phyloP scores from a whole-genome alignment of 1,140 invertebrate species.

The Leptopilina boulardi region DNA sequence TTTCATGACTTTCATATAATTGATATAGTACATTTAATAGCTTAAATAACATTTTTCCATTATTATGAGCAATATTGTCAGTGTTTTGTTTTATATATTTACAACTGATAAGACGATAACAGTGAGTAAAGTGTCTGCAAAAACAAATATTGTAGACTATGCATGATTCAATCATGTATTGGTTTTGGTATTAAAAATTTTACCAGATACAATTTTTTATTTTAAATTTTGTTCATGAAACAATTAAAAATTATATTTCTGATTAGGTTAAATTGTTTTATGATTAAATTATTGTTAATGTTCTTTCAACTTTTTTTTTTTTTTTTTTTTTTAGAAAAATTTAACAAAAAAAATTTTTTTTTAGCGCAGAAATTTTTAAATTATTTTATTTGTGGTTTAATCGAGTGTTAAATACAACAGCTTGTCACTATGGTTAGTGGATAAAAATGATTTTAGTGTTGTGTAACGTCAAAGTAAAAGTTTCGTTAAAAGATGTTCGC shows the following conservation, averaged over 20 bases:
- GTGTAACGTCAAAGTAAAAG: slow-evolving; percentile 13
- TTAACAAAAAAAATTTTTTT: too few species aligned
- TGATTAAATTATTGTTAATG: too few species aligned
- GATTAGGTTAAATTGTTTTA: too few species aligned
- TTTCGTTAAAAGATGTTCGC: slow-evolving; percentile 15
- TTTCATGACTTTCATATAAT: neutral
- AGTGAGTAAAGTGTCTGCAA: neutral
- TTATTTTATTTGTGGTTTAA: neutral
- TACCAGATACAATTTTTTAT: too few species aligned
- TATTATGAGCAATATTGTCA: neutral
- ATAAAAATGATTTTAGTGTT: neutral
- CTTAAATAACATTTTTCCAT: neutral
- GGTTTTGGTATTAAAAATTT: neutral
- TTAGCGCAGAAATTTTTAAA: too few species aligned
- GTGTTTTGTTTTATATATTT: slow-evolving; percentile 9
- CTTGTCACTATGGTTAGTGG: neutral
- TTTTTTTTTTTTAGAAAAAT: too few species aligned
- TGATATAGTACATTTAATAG: neutral
- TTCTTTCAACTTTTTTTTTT: too few species aligned
- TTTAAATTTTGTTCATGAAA: too few species aligned
- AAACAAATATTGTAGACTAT: neutral
- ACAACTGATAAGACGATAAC: neutral
- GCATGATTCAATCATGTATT: neutral
- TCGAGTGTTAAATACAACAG: neutral
- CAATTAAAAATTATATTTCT: too few species aligned